These are phyloP conservation scores for Dicycla oo DNA, from an alignment of 2,888 invertebrate genomes.

Conservation along the genomic window DNA sequence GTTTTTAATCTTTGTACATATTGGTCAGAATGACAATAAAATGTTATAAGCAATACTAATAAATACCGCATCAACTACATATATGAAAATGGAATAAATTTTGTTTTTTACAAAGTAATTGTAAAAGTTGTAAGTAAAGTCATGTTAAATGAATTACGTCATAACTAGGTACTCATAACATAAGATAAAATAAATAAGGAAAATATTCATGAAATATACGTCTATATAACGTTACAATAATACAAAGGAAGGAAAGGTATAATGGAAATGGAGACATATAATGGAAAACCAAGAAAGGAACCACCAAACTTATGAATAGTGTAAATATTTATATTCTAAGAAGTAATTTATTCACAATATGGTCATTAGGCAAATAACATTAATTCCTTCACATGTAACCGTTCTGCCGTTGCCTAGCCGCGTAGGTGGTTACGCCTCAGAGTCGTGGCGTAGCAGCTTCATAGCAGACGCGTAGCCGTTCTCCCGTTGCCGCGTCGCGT, in stretches of 20 bases:
- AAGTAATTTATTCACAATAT: too few species aligned
- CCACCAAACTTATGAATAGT: not conserved
- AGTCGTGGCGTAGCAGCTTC: not conserved
- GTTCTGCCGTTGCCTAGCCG: not conserved
- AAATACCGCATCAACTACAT: not conserved
- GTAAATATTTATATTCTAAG: not conserved
- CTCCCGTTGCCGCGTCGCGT: too few species aligned
- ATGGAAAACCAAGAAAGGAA: not conserved
- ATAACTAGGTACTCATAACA: too few species aligned
- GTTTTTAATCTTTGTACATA: constrained; percentile 41
- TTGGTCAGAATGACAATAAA: constrained; percentile 31
- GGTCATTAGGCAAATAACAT: too few species aligned
- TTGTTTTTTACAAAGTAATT: constrained; percentile 1
- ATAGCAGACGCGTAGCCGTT: not conserved
- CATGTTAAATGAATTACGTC: constrained; percentile 2
- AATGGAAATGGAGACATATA: too few species aligned
- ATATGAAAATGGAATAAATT: not conserved
- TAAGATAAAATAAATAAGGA: too few species aligned
- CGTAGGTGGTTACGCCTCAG: constrained; percentile 6
- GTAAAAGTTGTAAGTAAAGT: not conserved
- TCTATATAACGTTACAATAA: not conserved
- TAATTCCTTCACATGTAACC: not conserved
- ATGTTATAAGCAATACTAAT: not conserved
- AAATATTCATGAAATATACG: not conserved
- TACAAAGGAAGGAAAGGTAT: not conserved